These are phyloP conservation scores for Pachyramphus minor DNA, from an alignment of 2,113 vertebrate genomes.

Conservation along the genomic window DNA sequence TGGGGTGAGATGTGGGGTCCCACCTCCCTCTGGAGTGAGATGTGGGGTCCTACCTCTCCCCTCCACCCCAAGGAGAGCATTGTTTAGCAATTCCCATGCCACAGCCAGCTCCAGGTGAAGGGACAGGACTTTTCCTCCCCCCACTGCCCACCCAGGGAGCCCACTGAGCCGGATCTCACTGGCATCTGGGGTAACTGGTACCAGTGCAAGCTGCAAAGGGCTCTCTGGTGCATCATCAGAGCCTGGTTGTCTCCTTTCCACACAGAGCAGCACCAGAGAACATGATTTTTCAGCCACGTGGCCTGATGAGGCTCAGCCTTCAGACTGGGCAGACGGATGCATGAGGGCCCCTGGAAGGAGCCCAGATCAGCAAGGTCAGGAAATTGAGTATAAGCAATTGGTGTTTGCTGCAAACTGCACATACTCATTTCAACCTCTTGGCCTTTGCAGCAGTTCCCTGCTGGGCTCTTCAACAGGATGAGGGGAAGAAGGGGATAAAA, in stretches of 20 bases:
- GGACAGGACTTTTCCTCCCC: not conserved
- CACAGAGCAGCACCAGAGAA: not conserved
- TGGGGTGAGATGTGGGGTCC: not conserved
- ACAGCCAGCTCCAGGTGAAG: not conserved
- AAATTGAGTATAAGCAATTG: not conserved
- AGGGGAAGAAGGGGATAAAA: not conserved
- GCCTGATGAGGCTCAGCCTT: not conserved
- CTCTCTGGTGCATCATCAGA: fast-evolving
- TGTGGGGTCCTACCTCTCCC: not conserved
- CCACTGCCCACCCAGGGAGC: not conserved
- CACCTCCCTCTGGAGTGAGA: no score
- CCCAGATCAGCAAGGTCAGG: not conserved
- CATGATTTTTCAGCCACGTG: not conserved
- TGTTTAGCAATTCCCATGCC: not conserved
- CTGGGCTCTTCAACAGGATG: not conserved
- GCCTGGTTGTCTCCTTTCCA: not conserved
- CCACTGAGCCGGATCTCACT: fast-evolving
- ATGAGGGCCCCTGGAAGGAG: not conserved
- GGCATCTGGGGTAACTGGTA: not conserved
- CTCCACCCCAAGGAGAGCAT: not conserved
- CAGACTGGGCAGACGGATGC: not conserved
- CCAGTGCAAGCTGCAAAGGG: not conserved
- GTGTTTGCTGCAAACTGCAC: not conserved
- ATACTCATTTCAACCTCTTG: not conserved
- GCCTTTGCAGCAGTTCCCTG: not conserved